Evolutionary conservation across 2,888 invertebrate genomes (phyloP), one percentile per base, ranked within the genome.

Genomic region (Apoda limacodes): DNA sequence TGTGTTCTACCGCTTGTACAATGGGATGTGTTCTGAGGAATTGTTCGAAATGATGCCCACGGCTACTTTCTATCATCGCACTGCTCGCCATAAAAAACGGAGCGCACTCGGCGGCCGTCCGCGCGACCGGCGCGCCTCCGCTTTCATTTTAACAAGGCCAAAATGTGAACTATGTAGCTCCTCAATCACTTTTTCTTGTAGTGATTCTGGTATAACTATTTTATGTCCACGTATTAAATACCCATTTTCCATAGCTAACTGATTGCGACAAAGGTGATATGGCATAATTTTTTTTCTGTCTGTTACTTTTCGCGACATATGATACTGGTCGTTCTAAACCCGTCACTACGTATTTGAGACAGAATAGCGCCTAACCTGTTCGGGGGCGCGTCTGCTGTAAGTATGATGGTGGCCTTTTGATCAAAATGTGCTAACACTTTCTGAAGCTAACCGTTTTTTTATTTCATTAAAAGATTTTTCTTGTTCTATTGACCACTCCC

Each of bases 121-220:
- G n/a, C n/a, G n/a, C n/a, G n/a, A n/a, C n/a, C n/a, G n/a, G 9
- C 42, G 34, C 9, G 37, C 39, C 29, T 33, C 37, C 9, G 42
- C 37, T 15, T 39, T 39, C 26, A 32, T 37, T n/a, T n/a, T n/a
- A n/a, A n/a, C n/a, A n/a, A n/a, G n/a, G n/a, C n/a, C n/a, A n/a
- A n/a, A n/a, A n/a, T 35, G 33, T 6, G 31, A 30, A 6, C 14
- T 26, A 17, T 40, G 33, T 22, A 33, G 14, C 7, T 37, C 37
- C 5, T 10, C 9, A 4, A 25, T 17, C 4, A 37, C n/a, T 13
- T 21, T 25, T 10, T 28, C 13, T 7, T 24, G 28, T 24, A 32
- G 27, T 7, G 20, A n/a, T 9, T 13, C 6, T 2, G 39, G 39
- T 10, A 39, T 29, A 1, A 39, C 35, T n/a, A n/a, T n/a, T n/a